phyloP scores from a whole-genome alignment of 2,113 vertebrate species.

The Aphelocoma coerulescens region DNA sequence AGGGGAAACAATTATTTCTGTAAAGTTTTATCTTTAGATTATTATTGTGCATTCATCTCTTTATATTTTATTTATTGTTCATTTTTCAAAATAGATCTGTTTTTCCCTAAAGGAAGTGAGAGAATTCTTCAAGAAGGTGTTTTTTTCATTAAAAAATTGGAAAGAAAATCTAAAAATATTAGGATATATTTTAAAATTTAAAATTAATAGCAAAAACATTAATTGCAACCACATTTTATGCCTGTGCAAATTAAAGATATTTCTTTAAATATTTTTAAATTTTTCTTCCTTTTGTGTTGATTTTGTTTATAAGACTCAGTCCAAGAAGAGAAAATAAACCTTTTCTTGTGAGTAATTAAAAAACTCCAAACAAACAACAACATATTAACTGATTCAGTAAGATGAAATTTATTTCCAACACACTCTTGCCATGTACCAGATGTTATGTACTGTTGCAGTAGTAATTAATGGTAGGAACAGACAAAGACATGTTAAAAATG shows the following conservation, averaged over 20 bases:
- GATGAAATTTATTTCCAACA: not conserved
- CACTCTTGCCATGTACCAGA: not conserved
- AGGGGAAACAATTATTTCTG: not conserved
- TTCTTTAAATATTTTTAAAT: not conserved
- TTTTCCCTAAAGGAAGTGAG: not conserved
- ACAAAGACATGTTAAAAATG: not conserved
- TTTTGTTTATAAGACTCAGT: not conserved
- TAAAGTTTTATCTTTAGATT: not conserved
- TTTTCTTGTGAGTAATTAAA: not conserved
- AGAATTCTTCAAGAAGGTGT: not conserved
- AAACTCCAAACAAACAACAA: not conserved
- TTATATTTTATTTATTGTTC: not conserved
- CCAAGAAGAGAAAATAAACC: not conserved
- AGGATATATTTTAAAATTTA: not conserved
- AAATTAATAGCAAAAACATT: not conserved
- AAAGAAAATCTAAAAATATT: not conserved
- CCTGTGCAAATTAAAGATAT: not conserved
- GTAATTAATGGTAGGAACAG: not conserved
- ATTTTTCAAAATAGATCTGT: not conserved
- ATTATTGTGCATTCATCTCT: not conserved
- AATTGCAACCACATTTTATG: not conserved
- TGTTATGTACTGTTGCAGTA: not conserved
- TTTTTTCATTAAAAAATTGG: not conserved
- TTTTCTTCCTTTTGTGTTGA: not conserved
- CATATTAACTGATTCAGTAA: not conserved